Evolutionary conservation across 1,140 invertebrate genomes (phyloP), one percentile per base, ranked within the genome.

Genomic region (Ceratina calcarata): DNA sequence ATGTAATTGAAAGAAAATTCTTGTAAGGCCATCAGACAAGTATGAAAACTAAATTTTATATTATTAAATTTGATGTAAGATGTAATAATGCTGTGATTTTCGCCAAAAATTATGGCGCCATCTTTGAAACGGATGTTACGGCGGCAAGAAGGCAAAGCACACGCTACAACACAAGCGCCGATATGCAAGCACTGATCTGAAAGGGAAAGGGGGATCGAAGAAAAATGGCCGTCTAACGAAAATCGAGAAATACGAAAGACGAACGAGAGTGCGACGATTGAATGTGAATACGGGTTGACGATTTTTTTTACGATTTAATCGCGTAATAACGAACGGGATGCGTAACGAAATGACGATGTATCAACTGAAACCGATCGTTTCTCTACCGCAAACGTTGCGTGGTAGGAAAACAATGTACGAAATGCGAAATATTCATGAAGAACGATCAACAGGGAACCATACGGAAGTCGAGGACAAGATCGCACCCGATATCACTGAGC

Each of bases 391-490:
- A 45, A 82, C 90, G 73, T 90, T 95, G 69, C 81, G 89, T 60
- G 86, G 94, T 60, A 93, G 94, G 22, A 93, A 93, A 78, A 94
- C 94, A 87, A 95, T 96, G 95, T 96, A 96, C 90, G 87, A 90
- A 84, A 90, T 96, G 90, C 94, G 94, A 93, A 95, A 94, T 92
- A 94, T 95, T 86, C 94, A 94, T 80, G 89, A 81, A 73, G 85
- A 80, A 60, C 78, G 87, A 83, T 81, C 81, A 80, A 79, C 80
- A 69, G 88, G 91, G 90, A 87, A 91, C 88, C 86, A 90, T 89
- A 87, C 91, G 86, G 83, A 67, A 69, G 86, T 90, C 73, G 89
- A 92, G 87, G 91, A 88, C 84, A 93, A 93, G 73, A 89, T 89
- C 80, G 87, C 89, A 91, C 91, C 94, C 83, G 93, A 94, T 93